phyloP scores from a whole-genome alignment of 2,888 invertebrate species.

The Ecdyonurus torrentis region DNA sequence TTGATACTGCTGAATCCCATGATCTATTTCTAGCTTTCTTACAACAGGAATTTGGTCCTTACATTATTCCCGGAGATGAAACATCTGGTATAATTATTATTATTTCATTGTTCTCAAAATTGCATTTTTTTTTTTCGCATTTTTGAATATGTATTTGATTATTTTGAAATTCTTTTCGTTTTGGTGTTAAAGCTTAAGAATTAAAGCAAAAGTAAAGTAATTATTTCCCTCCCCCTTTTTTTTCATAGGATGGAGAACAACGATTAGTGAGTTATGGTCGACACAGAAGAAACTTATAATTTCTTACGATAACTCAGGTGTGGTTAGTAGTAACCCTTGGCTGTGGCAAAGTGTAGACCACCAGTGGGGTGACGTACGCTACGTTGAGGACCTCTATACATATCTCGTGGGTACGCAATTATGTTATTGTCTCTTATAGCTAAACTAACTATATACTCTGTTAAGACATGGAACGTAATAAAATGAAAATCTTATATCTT shows the following conservation, averaged over 20 bases:
- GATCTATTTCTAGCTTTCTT: constrained; percentile 24
- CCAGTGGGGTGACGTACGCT: constrained; percentile 48
- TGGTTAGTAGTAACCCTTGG: constrained; percentile 18
- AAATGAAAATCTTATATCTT: no score
- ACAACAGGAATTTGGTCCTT: constrained; percentile 22
- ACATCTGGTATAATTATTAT: neutral
- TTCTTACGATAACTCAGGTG: constrained; percentile 30
- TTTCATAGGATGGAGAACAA: neutral
- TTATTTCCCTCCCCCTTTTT: no score
- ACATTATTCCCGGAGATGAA: constrained; percentile 20
- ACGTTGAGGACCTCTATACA: constrained; percentile 31
- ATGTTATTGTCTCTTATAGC: no score
- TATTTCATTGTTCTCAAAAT: no score
- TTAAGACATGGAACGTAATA: no score
- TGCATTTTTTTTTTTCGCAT: no score
- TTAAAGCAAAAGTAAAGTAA: no score
- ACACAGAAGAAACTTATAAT: constrained; percentile 29
- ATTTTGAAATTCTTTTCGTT: no score
- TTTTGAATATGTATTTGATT: no score
- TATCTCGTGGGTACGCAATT: constrained; percentile 29
- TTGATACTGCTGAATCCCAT: constrained; percentile 28
- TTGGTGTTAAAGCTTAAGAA: no score
- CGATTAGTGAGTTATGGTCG: neutral
- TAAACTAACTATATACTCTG: no score
- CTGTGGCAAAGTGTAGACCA: constrained; percentile 43